These are phyloP conservation scores for Athene cunicularia DNA, from an alignment of 2,113 vertebrate species.

Conservation along the genomic window DNA sequence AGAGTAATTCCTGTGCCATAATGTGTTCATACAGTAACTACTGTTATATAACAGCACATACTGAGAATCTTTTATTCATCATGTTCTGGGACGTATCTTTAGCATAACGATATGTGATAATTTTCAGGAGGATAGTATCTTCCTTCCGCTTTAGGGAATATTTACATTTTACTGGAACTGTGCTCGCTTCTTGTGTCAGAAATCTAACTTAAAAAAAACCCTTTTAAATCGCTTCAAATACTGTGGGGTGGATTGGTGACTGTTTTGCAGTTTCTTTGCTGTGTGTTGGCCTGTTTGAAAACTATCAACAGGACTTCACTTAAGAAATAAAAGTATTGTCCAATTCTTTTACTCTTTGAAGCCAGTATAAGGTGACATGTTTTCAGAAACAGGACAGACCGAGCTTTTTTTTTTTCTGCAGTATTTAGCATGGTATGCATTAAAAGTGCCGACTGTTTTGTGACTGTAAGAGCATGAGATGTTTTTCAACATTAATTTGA, in stretches of 20 bases:
- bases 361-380: neutral
- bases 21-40: neutral
- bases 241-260: neutral
- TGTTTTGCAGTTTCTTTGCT: neutral
- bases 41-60: neutral
- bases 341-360: neutral
- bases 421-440: neutral
- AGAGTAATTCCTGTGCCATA: neutral
- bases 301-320: neutral
- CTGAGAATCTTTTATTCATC: neutral
- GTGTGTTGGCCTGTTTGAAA: neutral
- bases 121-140: neutral
- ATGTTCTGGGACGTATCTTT: neutral
- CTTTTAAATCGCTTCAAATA: neutral
- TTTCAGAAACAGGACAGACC: neutral
- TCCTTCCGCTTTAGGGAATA: neutral
- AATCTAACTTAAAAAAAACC: rapidly evolving
- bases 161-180: neutral
- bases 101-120: neutral
- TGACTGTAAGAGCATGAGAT: neutral
- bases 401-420: neutral
- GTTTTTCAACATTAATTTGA: neutral
- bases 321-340: neutral
- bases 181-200: neutral
- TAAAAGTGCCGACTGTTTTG: neutral